phyloP scores from a whole-genome alignment of 2,888 invertebrate genomes.

The Heliothis peltigera region DNA sequence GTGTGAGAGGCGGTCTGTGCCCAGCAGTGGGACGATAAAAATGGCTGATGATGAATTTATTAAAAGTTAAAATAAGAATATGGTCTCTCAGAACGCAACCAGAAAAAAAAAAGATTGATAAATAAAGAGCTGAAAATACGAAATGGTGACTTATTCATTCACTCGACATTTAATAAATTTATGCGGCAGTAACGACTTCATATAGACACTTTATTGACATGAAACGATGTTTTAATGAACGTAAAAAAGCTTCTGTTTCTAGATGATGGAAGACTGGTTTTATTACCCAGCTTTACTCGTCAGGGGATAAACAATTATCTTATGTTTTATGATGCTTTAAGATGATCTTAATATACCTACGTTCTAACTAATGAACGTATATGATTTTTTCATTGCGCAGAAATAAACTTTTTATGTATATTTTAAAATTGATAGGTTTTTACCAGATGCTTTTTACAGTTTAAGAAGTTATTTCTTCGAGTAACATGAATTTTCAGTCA shows the following conservation, averaged over 20 bases:
- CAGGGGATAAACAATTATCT: too few species aligned
- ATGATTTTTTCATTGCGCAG: neutral
- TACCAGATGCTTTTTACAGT: too few species aligned
- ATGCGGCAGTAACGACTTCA: constrained; percentile 37
- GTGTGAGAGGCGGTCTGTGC: too few species aligned
- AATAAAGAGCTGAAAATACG: constrained; percentile 17
- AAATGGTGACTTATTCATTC: constrained; percentile 47
- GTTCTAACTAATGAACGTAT: neutral
- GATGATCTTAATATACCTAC: neutral
- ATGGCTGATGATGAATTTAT: too few species aligned
- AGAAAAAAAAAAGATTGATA: neutral
- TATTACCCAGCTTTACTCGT: constrained; percentile 2
- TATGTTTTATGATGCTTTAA: neutral
- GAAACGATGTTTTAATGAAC: constrained; percentile 23
- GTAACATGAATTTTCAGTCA: too few species aligned
- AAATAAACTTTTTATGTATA: neutral
- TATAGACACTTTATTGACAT: constrained; percentile 36
- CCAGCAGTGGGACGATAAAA: too few species aligned
- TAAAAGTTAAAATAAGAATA: neutral
- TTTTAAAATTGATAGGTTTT: neutral
- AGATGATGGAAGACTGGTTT: constrained; percentile 6
- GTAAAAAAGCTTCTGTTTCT: constrained; percentile 22
- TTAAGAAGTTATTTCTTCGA: too few species aligned
- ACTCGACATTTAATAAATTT: constrained; percentile 46
- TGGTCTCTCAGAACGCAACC: neutral